phyloP scores from a whole-genome alignment of 2,797 vertebrate genomes.

The Zenarchopterus dispar region DNA sequence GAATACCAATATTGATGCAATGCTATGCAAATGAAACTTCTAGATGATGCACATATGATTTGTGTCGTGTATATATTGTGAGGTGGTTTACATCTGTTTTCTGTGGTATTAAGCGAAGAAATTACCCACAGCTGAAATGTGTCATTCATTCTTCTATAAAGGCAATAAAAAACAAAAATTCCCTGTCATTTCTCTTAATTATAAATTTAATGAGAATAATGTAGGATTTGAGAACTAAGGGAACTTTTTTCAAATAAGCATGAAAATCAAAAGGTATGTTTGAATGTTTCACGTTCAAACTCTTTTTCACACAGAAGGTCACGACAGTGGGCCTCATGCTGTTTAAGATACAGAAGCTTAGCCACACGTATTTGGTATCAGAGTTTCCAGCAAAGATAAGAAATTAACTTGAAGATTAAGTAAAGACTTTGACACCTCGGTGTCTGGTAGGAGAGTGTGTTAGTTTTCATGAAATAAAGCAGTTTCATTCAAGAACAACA shows the following conservation, averaged over 20 bases:
- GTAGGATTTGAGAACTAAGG: neutral
- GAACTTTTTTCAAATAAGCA: neutral
- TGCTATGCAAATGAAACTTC: conserved; percentile 42
- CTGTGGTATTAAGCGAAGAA: conserved; percentile 5
- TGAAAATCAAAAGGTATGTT: too few relatives aligned
- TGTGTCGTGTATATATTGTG: conserved; percentile 59
- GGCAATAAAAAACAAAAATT: conserved; percentile 26
- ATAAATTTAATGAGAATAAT: neutral
- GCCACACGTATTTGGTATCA: too few relatives aligned
- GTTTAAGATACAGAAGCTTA: too few relatives aligned
- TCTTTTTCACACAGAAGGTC: neutral
- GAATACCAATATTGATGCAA: conserved; percentile 50
- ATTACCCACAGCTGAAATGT: conserved; percentile 7
- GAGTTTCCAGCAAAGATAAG: too few relatives aligned
- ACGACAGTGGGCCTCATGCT: neutral
- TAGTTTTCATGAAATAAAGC: too few relatives aligned
- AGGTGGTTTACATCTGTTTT: conserved; percentile 38
- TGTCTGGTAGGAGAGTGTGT: too few relatives aligned
- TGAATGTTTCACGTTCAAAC: neutral
- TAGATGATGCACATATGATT: conserved; percentile 22
- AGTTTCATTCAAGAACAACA: too few relatives aligned
- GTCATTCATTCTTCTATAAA: conserved; percentile 26
- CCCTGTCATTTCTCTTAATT: neutral
- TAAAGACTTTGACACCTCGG: too few relatives aligned
- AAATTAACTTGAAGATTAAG: too few relatives aligned